These are phyloP conservation scores for Apantesis nais DNA, from an alignment of 2,888 invertebrate species.

Conservation along the genomic window DNA sequence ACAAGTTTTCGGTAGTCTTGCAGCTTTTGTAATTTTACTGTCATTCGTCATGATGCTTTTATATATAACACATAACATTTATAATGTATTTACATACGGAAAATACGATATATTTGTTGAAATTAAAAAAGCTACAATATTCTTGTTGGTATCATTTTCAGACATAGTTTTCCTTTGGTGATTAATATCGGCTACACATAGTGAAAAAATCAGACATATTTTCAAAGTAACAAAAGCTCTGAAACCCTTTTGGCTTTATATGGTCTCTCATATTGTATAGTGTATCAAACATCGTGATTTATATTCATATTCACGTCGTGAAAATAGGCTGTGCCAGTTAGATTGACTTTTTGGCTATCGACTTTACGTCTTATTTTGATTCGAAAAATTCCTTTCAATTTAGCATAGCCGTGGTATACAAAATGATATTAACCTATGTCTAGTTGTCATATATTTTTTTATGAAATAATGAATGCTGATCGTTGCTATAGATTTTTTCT, in stretches of 20 bases:
- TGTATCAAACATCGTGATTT: slow-evolving; percentile 34
- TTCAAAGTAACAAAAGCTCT: slow-evolving; percentile 26
- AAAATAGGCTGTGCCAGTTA: slow-evolving; percentile 18
- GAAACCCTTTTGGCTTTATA: slow-evolving; percentile 23
- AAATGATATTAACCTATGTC: no score
- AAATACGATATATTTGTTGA: background rate
- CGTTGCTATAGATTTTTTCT: no score
- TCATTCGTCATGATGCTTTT: background rate
- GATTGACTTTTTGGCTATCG: slow-evolving; percentile 29
- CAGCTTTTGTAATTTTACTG: slow-evolving; percentile 17
- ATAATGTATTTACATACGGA: background rate
- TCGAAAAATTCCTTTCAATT: no score
- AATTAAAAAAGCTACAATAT: background rate
- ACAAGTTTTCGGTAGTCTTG: slow-evolving; percentile 35
- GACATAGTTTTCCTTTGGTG: slow-evolving; percentile 16
- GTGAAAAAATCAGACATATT: slow-evolving; percentile 26
- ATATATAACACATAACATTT: background rate
- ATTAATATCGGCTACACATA: slow-evolving; percentile 20
- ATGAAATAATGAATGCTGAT: no score
- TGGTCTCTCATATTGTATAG: slow-evolving; percentile 22
- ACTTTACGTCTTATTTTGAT: slow-evolving; percentile 9
- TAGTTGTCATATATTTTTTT: no score
- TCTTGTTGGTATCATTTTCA: background rate
- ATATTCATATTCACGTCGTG: slow-evolving; percentile 29
- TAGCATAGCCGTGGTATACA: no score